These are phyloP conservation scores for Heliothis subflexa DNA, from an alignment of 1,140 invertebrate species.

Conservation along the genomic window DNA sequence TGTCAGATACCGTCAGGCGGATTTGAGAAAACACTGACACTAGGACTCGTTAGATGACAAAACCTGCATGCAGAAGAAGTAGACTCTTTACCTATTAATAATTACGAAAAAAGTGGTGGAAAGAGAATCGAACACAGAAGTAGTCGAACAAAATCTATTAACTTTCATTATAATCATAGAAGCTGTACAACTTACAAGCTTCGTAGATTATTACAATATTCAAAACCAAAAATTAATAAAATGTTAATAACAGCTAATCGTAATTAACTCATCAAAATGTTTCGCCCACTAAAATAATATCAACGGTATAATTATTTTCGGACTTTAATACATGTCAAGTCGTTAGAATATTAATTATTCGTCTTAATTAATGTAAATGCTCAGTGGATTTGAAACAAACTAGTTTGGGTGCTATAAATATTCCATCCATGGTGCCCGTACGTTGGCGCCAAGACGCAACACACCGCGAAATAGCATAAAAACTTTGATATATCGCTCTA, in stretches of 20 bases:
- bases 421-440: neutral
- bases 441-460: neutral
- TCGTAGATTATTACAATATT: neutral
- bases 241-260: neutral
- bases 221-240: neutral
- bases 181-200: too few species aligned
- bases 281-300: neutral
- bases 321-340: neutral
- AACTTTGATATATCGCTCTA: neutral
- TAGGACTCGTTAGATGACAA: too few species aligned
- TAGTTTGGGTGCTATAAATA: neutral
- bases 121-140: too few species aligned
- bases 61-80: too few species aligned
- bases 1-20: too few species aligned
- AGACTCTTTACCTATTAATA: too few species aligned
- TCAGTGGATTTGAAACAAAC: slow-evolving; percentile 11
- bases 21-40: too few species aligned
- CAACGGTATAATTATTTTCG: neutral
- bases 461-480: neutral
- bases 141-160: neutral
- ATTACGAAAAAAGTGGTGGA: too few species aligned
- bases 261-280: neutral
- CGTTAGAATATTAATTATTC: slow-evolving; percentile 11
- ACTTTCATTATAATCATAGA: neutral
- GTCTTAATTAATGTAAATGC: slow-evolving; percentile 31